Conservation (phyloP, 2,113 vertebrate species). For the Sinosuthora webbiana region DNA sequence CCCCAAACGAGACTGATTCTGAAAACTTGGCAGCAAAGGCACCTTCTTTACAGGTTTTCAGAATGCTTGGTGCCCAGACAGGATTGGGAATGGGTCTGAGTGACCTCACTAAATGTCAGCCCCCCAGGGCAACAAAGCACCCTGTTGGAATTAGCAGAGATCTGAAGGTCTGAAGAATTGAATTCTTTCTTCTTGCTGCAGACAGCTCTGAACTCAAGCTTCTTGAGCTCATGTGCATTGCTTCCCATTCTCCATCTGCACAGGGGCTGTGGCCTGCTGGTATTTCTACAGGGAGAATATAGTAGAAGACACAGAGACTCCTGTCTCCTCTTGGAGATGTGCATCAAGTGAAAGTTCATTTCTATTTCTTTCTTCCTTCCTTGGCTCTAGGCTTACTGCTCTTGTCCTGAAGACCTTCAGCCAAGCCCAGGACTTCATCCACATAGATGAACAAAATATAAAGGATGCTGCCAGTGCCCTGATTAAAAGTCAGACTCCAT, state of each 20-base stretch:
- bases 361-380: background rate
- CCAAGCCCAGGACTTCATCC: slow-evolving; percentile 64
- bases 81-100: background rate
- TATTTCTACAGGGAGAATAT: background rate
- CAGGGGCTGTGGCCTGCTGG: background rate
- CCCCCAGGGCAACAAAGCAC: background rate
- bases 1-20: background rate
- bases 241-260: background rate
- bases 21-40: background rate
- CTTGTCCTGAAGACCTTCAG: slow-evolving; percentile 75
- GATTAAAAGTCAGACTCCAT: slow-evolving; percentile 31
- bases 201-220: background rate
- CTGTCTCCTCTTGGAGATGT: background rate
- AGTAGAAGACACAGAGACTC: background rate
- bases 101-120: background rate
- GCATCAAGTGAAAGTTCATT: background rate
- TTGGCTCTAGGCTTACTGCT: slow-evolving; percentile 67
- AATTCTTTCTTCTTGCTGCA: background rate
- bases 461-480: slow-evolving; percentile 50
- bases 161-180: background rate
- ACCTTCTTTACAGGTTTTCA: background rate
- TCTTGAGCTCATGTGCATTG: background rate
- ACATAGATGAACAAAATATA: slow-evolving; percentile 65
- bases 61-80: background rate
- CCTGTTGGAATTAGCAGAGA: background rate